These are phyloP conservation scores for Eulimnadia texana DNA, from an alignment of 1,140 invertebrate species.

Conservation along the genomic window DNA sequence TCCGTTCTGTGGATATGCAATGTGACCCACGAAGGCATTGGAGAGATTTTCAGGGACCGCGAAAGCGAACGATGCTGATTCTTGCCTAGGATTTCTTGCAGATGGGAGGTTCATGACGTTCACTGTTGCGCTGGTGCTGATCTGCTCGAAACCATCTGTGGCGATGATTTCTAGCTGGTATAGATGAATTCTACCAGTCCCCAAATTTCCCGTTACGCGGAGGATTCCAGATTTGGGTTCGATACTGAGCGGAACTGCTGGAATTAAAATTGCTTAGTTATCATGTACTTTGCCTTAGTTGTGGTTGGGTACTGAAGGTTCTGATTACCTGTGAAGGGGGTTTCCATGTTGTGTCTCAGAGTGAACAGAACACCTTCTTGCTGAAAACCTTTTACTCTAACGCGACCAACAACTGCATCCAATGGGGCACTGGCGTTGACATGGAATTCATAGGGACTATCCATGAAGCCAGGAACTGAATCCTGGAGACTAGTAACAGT, in stretches of 20 bases:
- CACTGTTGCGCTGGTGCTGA: slow-evolving; percentile 64
- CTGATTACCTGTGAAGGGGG: not conserved
- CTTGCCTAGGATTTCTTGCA: not conserved
- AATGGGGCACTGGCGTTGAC: slow-evolving; percentile 65
- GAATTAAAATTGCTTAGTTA: not conserved
- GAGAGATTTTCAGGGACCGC: slow-evolving; percentile 43
- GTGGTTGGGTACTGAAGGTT: not conserved
- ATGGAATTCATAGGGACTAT: slow-evolving; percentile 78
- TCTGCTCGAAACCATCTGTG: slow-evolving; percentile 45
- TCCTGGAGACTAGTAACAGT: not conserved
- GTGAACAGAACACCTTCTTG: slow-evolving; percentile 15
- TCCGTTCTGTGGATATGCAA: slow-evolving; percentile 1
- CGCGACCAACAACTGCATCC: slow-evolving; percentile 72
- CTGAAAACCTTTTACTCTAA: slow-evolving; percentile 27
- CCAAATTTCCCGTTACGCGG: slow-evolving; percentile 58
- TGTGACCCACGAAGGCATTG: slow-evolving; percentile 23
- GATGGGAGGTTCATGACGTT: slow-evolving; percentile 54
- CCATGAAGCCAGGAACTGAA: slow-evolving; percentile 55
- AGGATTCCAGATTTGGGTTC: slow-evolving; percentile 77
- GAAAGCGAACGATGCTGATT: not conserved
- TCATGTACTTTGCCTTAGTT: not conserved
- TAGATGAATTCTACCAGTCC: slow-evolving; percentile 51
- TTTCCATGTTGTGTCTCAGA: slow-evolving; percentile 1
- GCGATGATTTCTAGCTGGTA: slow-evolving; percentile 56
- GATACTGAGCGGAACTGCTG: slow-evolving; percentile 70